Base-by-base conservation (phyloP, 2,113 vertebrate genomes). In the Myocastor coypus region DNA sequence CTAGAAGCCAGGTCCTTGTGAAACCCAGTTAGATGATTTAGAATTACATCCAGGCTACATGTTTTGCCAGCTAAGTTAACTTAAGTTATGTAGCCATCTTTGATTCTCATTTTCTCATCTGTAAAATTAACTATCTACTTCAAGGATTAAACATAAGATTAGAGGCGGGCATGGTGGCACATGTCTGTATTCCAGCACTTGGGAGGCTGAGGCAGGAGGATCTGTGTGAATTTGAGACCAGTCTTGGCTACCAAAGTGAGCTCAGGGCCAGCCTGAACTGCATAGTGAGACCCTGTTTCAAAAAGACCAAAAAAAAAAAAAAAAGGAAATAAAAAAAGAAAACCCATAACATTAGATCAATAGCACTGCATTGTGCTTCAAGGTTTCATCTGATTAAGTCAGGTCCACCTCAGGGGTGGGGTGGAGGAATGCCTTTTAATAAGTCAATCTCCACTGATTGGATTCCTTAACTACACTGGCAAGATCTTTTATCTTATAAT, bases 401-500 rank as follows among this genome's bases (percentile, higher is more conserved):
- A 94, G 40, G 17, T 46, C 46, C 40, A 75, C 34, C 52, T 30
- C 14, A 34, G 12, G 20, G 34, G 19, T n/a, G 19, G 32, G 22
- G 71, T 26, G 42, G 37, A 20, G 63, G 64, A 55, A 81, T 81
- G 8, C 75, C 28, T 20, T 92, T 82, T 57, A 75, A 94, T 85
- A 83, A 42, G 26, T 84, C 82, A 82, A 40, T 61, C 19, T 71
- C 71, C 89, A 40, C n/a, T 83, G n/a, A 89, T 82, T 95, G 81
- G 24, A 3, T 19, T 57, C 17, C 50, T 89, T 87, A 37, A 42
- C 22, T 66, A 87, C 14, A 59, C 42, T 57, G 66, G 19, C 46
- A 59, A 81, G 81, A 92, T 95, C 34, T n/a, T 73, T 81, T 11
- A 46, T 83, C 57, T 87, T 85, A 55, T 28, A 92, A 64, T 59